phyloP scores from a whole-genome alignment of 1,140 invertebrate species.

The Dendroctonus valens region DNA sequence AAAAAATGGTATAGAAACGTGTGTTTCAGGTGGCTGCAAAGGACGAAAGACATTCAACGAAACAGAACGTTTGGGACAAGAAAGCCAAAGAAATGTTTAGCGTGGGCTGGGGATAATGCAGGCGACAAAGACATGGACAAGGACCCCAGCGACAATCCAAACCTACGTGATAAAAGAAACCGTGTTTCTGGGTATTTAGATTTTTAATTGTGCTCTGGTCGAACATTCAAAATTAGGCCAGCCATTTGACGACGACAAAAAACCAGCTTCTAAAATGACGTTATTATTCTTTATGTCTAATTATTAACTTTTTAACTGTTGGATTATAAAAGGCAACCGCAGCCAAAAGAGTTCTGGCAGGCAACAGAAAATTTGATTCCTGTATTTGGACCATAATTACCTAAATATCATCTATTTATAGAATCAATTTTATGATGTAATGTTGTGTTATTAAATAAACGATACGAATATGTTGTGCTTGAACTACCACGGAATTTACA shows the following conservation, averaged over 20 bases:
- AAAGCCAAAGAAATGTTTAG: constrained; percentile 56
- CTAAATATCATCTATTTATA: constrained; percentile 17
- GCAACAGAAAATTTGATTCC: constrained; percentile 9
- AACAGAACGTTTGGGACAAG: constrained; percentile 57
- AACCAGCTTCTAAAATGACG: background rate
- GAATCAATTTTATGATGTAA: constrained; percentile 17
- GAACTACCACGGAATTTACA: too few relatives aligned
- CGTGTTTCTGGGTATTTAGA: constrained; percentile 14
- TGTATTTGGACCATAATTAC: constrained; percentile 20
- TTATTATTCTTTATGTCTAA: background rate
- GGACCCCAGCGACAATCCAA: constrained; percentile 45
- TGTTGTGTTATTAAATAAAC: constrained; percentile 22
- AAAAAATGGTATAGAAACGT: too few relatives aligned
- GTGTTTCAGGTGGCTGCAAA: constrained; percentile 72
- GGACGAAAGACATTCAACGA: constrained; percentile 60
- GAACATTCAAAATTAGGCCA: constrained; percentile 3
- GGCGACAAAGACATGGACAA: constrained; percentile 43
- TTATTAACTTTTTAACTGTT: background rate
- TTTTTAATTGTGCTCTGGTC: constrained; percentile 16
- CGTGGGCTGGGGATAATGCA: constrained; percentile 38
- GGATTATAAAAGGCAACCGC: background rate
- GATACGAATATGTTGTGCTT: too few relatives aligned
- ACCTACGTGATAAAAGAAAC: constrained; percentile 34
- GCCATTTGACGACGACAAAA: background rate
- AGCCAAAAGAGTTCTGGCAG: background rate